These are phyloP conservation scores for Sporophila hypoxantha DNA, from an alignment of 2,113 vertebrate genomes.

Conservation along the genomic window DNA sequence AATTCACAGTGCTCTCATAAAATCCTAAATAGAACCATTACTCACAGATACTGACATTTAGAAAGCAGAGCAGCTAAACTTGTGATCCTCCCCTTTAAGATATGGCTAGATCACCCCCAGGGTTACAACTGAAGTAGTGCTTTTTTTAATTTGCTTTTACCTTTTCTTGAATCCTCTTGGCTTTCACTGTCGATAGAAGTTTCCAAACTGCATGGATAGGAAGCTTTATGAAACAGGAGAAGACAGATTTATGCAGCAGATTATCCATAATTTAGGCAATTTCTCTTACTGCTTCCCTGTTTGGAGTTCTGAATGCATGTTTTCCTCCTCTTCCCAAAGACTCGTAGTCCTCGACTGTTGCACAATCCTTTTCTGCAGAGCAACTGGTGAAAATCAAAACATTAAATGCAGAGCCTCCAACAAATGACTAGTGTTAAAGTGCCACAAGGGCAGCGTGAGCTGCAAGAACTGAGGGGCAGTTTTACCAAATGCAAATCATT, in stretches of 20 bases:
- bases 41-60: neutral
- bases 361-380: constrained; percentile 22
- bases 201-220: constrained; percentile 51
- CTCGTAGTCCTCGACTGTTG: neutral
- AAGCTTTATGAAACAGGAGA: constrained; percentile 48
- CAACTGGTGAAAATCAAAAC: constrained; percentile 32
- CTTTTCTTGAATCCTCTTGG: constrained; percentile 47
- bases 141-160: constrained; percentile 13
- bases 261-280: constrained; percentile 55
- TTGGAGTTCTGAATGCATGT: neutral
- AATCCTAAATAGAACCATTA: neutral
- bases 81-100: constrained; percentile 8
- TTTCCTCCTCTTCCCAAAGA: neutral
- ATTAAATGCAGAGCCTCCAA: neutral
- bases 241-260: constrained; percentile 36
- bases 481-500: constrained; percentile 43
- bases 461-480: constrained; percentile 20
- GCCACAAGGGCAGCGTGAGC: neutral
- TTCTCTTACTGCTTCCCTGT: neutral
- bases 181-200: constrained; percentile 12
- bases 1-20: neutral
- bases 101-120: neutral
- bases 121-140: neutral
- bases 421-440: constrained; percentile 40
- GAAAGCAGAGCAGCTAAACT: neutral